phyloP scores from a whole-genome alignment of 2,113 vertebrate species.

The Alethe castanea region DNA sequence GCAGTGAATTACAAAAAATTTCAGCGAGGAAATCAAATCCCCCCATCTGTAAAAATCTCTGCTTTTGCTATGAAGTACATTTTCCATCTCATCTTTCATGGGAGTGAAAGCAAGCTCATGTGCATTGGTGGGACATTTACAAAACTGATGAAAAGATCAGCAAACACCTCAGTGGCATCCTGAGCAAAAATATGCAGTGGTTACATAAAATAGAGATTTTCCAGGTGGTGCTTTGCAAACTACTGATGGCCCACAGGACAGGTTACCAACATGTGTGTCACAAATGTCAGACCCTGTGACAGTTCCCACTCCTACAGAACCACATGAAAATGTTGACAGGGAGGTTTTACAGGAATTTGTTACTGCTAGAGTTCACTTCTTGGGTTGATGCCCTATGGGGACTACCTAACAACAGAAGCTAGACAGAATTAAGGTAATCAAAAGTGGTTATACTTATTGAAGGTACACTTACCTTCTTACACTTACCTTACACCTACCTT shows the following conservation, averaged over 20 bases:
- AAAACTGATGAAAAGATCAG: neutral
- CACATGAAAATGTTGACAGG: neutral
- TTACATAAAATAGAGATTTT: accelerated
- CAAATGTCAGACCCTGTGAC: neutral
- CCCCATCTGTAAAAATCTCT: neutral
- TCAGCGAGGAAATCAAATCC: neutral
- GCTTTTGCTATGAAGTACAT: neutral
- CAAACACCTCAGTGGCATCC: neutral
- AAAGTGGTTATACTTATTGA: neutral
- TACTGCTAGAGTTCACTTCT: neutral
- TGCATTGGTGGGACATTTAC: neutral
- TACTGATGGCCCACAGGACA: neutral
- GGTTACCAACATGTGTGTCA: neutral
- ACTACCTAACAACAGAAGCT: neutral
- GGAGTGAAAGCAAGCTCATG: neutral
- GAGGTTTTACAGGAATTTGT: neutral
- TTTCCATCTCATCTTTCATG: neutral
- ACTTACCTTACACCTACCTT: no score
- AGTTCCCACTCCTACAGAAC: neutral
- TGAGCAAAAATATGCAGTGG: neutral
- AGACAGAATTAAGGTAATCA: neutral
- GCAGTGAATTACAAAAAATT: neutral
- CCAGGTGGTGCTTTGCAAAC: neutral
- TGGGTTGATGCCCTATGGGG: neutral
- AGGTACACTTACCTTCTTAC: no score